phyloP scores from a whole-genome alignment of 1,140 invertebrate genomes.

The Mylabris phalerata region DNA sequence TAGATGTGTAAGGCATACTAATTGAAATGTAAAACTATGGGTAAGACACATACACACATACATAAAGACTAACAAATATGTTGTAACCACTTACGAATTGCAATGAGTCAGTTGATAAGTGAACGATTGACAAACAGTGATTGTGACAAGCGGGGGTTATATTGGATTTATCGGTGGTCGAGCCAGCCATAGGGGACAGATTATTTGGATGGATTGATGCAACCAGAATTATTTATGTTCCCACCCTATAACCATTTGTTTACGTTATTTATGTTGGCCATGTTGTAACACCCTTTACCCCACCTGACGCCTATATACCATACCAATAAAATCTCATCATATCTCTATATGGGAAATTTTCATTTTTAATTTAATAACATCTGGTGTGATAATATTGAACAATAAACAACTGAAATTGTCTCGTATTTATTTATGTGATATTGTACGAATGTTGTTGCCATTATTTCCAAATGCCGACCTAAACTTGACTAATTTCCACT shows the following conservation, averaged over 20 bases:
- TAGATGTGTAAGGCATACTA: too few relatives aligned
- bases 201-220: slow-evolving; percentile 33
- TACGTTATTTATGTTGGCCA: slow-evolving; percentile 27
- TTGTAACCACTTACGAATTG: not conserved
- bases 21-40: too few relatives aligned
- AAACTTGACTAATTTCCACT: slow-evolving; percentile 24
- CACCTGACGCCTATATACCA: too few relatives aligned
- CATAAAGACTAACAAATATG: too few relatives aligned
- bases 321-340: too few relatives aligned
- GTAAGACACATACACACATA: too few relatives aligned
- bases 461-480: slow-evolving; percentile 22
- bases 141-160: slow-evolving; percentile 32
- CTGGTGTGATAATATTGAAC: too few relatives aligned
- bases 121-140: slow-evolving; percentile 34
- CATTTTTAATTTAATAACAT: too few relatives aligned
- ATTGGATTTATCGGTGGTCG: slow-evolving; percentile 30
- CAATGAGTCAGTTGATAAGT: slow-evolving; percentile 34
- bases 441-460: slow-evolving; percentile 17
- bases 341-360: too few relatives aligned
- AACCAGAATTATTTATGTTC: slow-evolving; percentile 32
- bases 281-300: not conserved
- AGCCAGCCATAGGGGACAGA: slow-evolving; percentile 27
- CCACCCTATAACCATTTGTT: slow-evolving; percentile 28
- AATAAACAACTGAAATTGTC: not conserved
- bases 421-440: slow-evolving; percentile 23